A percentile compares a stretch with the other conserved stretches of the same genome.
Evolutionary conservation across 1,140 invertebrate genomes (phyloP).

Genomic region (Heliconius himera): DNA sequence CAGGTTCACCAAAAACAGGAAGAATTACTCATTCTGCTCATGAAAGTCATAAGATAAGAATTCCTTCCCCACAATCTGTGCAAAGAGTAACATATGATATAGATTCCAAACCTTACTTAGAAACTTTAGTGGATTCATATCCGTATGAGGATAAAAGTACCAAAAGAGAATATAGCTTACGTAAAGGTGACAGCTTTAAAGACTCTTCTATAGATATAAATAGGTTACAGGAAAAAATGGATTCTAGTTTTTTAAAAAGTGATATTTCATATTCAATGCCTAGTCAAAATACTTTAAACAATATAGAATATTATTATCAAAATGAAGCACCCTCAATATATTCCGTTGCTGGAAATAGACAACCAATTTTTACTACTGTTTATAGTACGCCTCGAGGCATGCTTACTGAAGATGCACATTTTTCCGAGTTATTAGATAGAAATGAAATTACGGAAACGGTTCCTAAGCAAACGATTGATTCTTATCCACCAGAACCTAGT

Average conservation of each 20-base stretch:
- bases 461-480: slow-evolving; percentile 68
- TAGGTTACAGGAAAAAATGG: slow-evolving; percentile 65
- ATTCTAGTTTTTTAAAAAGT: slow-evolving; percentile 60
- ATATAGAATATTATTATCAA: slow-evolving; percentile 82
- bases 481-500: slow-evolving; percentile 80
- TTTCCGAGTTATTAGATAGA: slow-evolving; percentile 86
- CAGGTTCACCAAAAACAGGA: slow-evolving; percentile 85
- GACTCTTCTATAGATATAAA: slow-evolving; percentile 59
- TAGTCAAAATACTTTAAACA: slow-evolving; percentile 58
- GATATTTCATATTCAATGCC: slow-evolving; percentile 57
- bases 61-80: slow-evolving; percentile 64
- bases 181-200: slow-evolving; percentile 54
- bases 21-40: slow-evolving; percentile 63
- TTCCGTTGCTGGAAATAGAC: slow-evolving; percentile 87
- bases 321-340: slow-evolving; percentile 87
- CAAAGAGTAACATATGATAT: slow-evolving; percentile 68
- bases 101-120: slow-evolving; percentile 73
- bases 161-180: slow-evolving; percentile 59
- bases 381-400: slow-evolving; percentile 85
- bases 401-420: slow-evolving; percentile 83
- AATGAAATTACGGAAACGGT: slow-evolving; percentile 82
- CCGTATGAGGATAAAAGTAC: slow-evolving; percentile 55
- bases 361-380: slow-evolving; percentile 86
- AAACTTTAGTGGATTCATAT: slow-evolving; percentile 77
- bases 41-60: slow-evolving; percentile 69